phyloP scores from a whole-genome alignment of 2,797 vertebrate species.

The Acridotheres tristis region DNA sequence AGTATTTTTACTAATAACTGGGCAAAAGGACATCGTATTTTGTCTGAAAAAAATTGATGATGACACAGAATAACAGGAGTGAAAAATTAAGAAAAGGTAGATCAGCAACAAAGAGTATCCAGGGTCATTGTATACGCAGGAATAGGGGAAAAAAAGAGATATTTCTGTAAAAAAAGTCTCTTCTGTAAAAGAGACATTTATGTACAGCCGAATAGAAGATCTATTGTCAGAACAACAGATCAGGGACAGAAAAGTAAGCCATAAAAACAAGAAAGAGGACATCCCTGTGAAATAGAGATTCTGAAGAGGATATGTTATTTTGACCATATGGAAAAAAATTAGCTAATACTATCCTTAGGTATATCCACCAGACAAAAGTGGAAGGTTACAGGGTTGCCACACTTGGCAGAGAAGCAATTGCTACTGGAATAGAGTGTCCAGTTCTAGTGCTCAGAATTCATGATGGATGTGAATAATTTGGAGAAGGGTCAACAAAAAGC shows the following conservation, averaged over 20 bases:
- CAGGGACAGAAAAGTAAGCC: not conserved
- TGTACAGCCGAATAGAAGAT: not conserved
- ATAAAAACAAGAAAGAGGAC: not conserved
- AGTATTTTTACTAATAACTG: not conserved
- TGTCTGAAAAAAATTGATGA: not conserved
- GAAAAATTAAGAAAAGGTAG: not conserved
- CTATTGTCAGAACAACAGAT: not conserved
- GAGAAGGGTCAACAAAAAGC: conserved; percentile 55
- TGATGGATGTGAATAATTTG: conserved; percentile 56
- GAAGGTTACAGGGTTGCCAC: not conserved
- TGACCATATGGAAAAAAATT: not conserved
- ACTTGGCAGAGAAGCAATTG: conserved; percentile 1
- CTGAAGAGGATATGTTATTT: not conserved
- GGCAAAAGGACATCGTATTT: not conserved
- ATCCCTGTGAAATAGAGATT: not conserved
- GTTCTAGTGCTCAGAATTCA: conserved; percentile 12
- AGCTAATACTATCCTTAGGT: not conserved
- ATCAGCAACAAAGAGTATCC: not conserved
- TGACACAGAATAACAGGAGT: not conserved
- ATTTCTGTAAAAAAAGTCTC: not conserved
- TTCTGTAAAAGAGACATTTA: not conserved
- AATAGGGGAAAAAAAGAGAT: not conserved
- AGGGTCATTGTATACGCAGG: not conserved
- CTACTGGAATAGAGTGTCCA: conserved; percentile 29
- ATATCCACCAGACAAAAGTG: not conserved